Percentiles rank a stretch among this genome's conserved stretches.
Evolutionary conservation across 1,140 invertebrate species (phyloP).

Genomic region (Bombus sylvicola): DNA sequence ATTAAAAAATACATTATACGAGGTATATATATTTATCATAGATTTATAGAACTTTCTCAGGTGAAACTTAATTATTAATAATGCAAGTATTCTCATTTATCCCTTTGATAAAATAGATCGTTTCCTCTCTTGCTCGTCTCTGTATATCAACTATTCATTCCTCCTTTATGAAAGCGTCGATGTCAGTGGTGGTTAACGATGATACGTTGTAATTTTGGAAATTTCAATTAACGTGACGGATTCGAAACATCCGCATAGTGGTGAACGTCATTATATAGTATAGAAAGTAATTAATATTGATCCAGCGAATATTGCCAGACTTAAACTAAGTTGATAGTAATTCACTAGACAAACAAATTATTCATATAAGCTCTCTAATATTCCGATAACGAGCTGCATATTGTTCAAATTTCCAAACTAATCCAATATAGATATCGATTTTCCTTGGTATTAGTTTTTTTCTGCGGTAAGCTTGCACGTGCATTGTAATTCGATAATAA

Average conservation of each 20-base stretch:
- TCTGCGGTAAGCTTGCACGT: too few relatives aligned
- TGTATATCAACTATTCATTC: not conserved
- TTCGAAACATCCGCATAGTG: not conserved
- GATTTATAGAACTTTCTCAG: not conserved
- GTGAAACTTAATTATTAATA: not conserved
- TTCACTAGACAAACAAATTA: slow-evolving; percentile 41
- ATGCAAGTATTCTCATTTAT: not conserved
- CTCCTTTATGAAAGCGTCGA: not conserved
- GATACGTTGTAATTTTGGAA: slow-evolving; percentile 2
- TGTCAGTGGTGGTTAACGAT: not conserved
- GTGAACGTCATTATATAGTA: slow-evolving; percentile 22
- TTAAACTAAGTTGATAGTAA: slow-evolving; percentile 6
- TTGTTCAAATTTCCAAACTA: not conserved
- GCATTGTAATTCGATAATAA: not conserved
- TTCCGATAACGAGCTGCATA: not conserved
- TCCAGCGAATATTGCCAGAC: slow-evolving; percentile 14
- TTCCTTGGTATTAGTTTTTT: not conserved
- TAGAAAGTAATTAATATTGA: slow-evolving; percentile 46
- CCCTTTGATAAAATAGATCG: not conserved
- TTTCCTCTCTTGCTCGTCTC: not conserved
- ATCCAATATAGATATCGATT: not conserved
- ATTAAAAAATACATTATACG: too few relatives aligned
- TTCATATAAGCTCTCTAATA: slow-evolving; percentile 25
- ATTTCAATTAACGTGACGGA: not conserved
- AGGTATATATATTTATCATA: too few relatives aligned